phyloP scores from a whole-genome alignment of 2,888 invertebrate genomes.

The Aelia acuminata region DNA sequence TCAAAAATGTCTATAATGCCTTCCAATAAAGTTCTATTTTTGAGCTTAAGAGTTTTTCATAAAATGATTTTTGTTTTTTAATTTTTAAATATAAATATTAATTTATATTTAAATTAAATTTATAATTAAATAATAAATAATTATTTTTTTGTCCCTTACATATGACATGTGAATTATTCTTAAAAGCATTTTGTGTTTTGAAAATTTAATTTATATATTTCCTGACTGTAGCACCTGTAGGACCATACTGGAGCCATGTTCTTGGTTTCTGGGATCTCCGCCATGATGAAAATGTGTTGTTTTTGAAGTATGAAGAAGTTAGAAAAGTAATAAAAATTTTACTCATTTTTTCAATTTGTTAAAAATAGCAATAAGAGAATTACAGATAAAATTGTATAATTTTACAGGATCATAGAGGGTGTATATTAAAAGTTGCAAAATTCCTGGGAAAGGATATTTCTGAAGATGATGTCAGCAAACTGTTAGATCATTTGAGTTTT shows the following conservation, averaged over 20 bases:
- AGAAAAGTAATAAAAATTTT: conserved; percentile 70
- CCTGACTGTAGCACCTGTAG: conserved; percentile 67
- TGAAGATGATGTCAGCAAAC: conserved; percentile 77
- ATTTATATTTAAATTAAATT: too few relatives aligned
- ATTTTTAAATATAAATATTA: neutral
- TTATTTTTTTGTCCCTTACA: too few relatives aligned
- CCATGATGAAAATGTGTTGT: conserved; percentile 80
- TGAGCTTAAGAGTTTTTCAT: neutral
- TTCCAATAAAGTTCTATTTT: neutral
- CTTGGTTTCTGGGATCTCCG: conserved; percentile 76
- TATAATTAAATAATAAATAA: too few relatives aligned
- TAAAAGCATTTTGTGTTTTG: too few relatives aligned
- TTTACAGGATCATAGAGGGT: conserved; percentile 76
- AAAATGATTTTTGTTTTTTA: neutral
- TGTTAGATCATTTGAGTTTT: conserved; percentile 84
- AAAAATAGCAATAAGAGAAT: neutral
- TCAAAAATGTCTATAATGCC: neutral
- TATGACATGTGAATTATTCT: too few relatives aligned
- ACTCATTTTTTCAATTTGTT: neutral
- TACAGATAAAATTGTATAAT: neutral
- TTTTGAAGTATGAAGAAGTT: conserved; percentile 88
- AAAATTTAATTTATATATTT: too few relatives aligned
- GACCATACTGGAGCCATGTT: conserved; percentile 77
- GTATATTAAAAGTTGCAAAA: conserved; percentile 78
- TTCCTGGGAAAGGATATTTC: conserved; percentile 80